These are phyloP conservation scores for Scaptomyza graminum DNA, from an alignment of 1,140 invertebrate genomes.

Conservation along the genomic window DNA sequence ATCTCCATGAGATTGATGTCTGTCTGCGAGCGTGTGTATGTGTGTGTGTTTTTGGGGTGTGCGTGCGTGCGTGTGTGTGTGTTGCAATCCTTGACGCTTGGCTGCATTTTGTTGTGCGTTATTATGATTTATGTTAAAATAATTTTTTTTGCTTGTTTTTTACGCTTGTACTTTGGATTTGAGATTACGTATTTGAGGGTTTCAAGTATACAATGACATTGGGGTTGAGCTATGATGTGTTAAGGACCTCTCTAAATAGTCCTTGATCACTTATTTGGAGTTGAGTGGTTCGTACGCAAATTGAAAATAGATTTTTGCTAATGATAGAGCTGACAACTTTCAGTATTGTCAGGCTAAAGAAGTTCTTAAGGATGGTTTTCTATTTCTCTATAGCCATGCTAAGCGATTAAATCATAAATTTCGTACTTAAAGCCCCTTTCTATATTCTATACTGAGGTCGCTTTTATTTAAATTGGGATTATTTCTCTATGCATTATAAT, in stretches of 20 bases:
- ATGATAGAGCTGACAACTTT: no score
- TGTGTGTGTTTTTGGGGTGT: constrained; percentile 10
- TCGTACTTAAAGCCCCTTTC: no score
- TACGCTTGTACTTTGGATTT: constrained; percentile 21
- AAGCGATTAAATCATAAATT: no score
- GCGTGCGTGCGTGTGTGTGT: constrained; percentile 4
- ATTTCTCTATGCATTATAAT: no score
- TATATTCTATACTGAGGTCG: no score
- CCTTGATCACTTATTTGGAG: no score
- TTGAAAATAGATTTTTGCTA: no score
- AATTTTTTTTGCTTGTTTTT: constrained; percentile 16
- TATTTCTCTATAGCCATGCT: no score
- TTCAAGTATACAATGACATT: constrained; percentile 2
- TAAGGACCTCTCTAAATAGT: background rate
- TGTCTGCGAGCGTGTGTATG: background rate
- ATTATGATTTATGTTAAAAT: constrained; percentile 54
- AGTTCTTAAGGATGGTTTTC: no score
- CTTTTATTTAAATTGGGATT: no score
- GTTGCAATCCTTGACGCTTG: constrained; percentile 47
- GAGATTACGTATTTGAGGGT: background rate
- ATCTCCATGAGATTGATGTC: constrained; percentile 35
- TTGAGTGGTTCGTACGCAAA: no score
- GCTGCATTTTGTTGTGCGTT: constrained; percentile 28
- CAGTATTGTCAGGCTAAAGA: no score
- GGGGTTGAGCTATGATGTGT: constrained; percentile 11